These are phyloP conservation scores for Ceyx margarethae DNA, from an alignment of 2,113 vertebrate genomes.

Conservation along the genomic window DNA sequence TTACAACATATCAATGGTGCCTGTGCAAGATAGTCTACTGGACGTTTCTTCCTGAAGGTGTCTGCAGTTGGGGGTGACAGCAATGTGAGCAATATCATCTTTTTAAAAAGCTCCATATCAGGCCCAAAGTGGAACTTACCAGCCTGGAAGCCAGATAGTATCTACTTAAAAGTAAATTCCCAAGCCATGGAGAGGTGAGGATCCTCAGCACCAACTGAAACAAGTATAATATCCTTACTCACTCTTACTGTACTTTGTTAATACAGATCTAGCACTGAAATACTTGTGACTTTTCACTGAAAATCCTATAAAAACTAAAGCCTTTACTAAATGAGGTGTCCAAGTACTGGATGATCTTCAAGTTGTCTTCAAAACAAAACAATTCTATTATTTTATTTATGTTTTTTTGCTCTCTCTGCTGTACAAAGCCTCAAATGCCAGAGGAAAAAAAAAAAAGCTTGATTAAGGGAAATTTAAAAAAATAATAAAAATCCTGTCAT, in stretches of 20 bases:
- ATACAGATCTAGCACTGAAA: not conserved
- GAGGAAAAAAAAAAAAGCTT: not conserved
- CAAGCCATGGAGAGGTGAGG: not conserved
- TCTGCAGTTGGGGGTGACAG: not conserved
- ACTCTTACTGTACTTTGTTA: not conserved
- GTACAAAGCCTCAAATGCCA: not conserved
- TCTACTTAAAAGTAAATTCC: not conserved
- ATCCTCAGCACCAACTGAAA: not conserved
- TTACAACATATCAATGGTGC: not conserved
- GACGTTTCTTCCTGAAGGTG: not conserved
- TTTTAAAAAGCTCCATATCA: not conserved
- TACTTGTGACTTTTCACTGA: not conserved
- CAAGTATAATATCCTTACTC: not conserved
- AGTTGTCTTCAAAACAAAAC: not conserved
- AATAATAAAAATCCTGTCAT: not conserved
- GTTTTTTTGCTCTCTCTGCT: not conserved
- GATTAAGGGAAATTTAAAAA: not conserved
- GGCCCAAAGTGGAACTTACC: not conserved
- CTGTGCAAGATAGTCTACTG: not conserved
- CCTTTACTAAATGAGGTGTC: not conserved
- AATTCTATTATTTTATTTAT: not conserved
- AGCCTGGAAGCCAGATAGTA: not conserved
- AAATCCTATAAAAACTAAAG: not conserved
- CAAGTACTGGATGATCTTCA: not conserved
- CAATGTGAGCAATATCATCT: not conserved